Evolutionary conservation across 1,140 invertebrate species (phyloP), one percentile per base, ranked within the genome.

Genomic region (Protaetia brevitarsis): DNA sequence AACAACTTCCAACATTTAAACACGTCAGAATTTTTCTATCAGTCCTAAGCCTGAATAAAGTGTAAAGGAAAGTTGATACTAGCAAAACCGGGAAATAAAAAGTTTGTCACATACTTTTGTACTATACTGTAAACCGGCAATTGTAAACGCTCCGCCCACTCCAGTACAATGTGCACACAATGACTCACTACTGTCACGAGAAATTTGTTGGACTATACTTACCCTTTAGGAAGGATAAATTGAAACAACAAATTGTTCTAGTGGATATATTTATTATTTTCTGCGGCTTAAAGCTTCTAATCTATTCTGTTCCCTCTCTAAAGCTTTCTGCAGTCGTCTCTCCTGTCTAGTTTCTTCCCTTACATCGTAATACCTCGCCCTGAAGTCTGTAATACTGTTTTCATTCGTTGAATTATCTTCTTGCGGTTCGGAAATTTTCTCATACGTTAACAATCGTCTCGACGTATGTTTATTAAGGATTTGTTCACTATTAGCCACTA

Each of bases 401-500:
- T 72, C 19, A 34, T 64, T 45, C 21, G 27, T 62, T n/a, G 65
- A 16, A 37, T 70, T 41, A 31, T 70, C 67, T 66, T 62, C 59
- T 69, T 78, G 77, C 2, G 83, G 78, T 67, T 91, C 86, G 11
- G 77, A 77, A n/a, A 86, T 79, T 83, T 96, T 97, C 79, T 90
- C 86, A 80, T 92, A 94, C 0, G 94, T 95, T 13, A 97, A 84
- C 23, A 98, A 82, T 64, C 94, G 80, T 41, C 96, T 81, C 13
- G 92, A 89, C 0, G 94, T 89, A 67, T 89, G 82, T 72, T 85
- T 87, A 7, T 87, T 90, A 23, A 97, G 77, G 6, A 88, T 79
- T 80, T 98, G 95, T 80, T 97, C 94, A 13, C 90, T 92, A 81
- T 95, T 96, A 26, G 86, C 86, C 45, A 92, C 78, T 23, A 97